Base-by-base conservation (phyloP, 2,113 vertebrate genomes). In the Lepus americanus region DNA sequence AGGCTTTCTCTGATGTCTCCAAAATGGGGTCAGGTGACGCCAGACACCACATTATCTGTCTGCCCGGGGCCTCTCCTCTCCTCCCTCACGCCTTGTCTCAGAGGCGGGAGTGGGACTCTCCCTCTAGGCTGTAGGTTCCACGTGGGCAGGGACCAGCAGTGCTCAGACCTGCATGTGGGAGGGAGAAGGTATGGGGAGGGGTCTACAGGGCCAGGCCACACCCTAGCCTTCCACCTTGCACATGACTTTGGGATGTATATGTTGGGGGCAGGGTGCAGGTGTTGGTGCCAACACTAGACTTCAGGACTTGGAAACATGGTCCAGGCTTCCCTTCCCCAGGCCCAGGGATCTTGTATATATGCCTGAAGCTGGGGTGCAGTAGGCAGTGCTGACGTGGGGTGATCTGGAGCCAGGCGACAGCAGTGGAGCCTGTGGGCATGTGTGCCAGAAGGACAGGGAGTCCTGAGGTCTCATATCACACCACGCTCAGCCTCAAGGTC, bases 161-260 rank as follows among this genome's bases (percentile, higher is more conserved):
- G 7, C 7, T 87, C 64, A 20, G 53, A 5, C 7, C 0, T n/a
- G 0, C 8, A 4, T 36, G 23, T 2, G 22, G 10, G 3, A 59
- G 23, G 39, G 25, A 25, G 2, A 0, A 23, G 33, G 3, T 16
- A 0, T 9, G 23, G 8, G 22, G n/a, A 3, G 12, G 9, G 14
- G 9, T 27, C 0, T 10, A 7, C 61, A 80, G 49, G 14, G 51
- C 22, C 27, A 36, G 79, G 0, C 16, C 10, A 7, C 2, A 0
- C 16, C 12, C 4, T 0, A 33, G 44, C 12, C 36, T 73, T 77
- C 66, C 78, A 22, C 19, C 22, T 39, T 49, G 10, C 16, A 31
- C 36, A 13, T 31, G 33, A 7, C 61, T 10, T 14, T 9, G 44
- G 9, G 22, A 10, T 27, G 1, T 27, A 4, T 31, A 23, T 59